phyloP scores from a whole-genome alignment of 2,113 vertebrate species.

The Malurus alboscapulatus region DNA sequence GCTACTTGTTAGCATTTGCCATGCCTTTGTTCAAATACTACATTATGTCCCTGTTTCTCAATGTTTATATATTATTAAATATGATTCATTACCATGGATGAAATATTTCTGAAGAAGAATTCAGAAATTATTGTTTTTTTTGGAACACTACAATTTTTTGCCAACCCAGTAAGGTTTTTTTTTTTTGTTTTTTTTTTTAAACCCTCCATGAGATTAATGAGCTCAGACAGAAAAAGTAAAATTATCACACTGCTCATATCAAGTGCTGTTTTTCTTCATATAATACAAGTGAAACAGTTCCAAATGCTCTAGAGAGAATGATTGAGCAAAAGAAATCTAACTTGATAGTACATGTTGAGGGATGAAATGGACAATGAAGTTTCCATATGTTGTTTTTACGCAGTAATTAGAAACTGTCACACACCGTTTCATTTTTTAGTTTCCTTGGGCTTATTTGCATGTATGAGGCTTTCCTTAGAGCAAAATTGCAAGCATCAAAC shows the following conservation, averaged over 20 bases:
- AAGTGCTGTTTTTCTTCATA: constrained; percentile 33
- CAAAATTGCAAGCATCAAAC: constrained; percentile 63
- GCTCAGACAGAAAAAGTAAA: constrained; percentile 53
- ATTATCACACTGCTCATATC: constrained; percentile 30
- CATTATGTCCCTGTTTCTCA: not conserved
- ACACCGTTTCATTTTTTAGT: constrained; percentile 80
- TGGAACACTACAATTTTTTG: not conserved
- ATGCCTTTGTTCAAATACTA: not conserved
- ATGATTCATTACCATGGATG: not conserved
- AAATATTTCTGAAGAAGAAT: not conserved
- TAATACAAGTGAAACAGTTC: constrained; percentile 54
- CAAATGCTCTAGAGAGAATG: constrained; percentile 73
- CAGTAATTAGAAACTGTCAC: constrained; percentile 90
- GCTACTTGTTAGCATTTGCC: not conserved
- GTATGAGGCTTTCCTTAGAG: constrained; percentile 70
- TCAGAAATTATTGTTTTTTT: not conserved
- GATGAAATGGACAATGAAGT: constrained; percentile 91
- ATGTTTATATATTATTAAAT: not conserved
- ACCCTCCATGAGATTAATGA: constrained; percentile 51
- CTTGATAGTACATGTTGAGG: constrained; percentile 83
- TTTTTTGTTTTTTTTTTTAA: not conserved
- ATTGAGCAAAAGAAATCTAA: constrained; percentile 78
- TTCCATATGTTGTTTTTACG: constrained; percentile 89
- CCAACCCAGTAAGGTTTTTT: not conserved
- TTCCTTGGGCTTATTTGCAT: constrained; percentile 80